phyloP scores from a whole-genome alignment of 2,888 invertebrate species.

The Drosophila robusta region DNA sequence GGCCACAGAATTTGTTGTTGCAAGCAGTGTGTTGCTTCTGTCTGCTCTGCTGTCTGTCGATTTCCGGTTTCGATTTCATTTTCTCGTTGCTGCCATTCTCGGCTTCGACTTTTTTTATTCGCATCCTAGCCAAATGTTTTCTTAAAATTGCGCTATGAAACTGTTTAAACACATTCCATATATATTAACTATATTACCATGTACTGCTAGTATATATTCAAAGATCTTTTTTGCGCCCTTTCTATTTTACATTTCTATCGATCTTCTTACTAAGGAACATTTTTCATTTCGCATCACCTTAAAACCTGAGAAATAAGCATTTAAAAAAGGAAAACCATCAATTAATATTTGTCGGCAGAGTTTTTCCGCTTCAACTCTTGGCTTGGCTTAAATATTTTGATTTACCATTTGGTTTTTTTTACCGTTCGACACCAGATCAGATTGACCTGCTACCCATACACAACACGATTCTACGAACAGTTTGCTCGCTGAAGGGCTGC shows the following conservation, averaged over 20 bases:
- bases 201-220: no score
- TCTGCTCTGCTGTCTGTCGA: conserved; percentile 33
- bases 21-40: conserved; percentile 39
- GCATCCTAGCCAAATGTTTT: conserved; percentile 27
- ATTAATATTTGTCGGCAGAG: no score
- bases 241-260: conserved; percentile 1
- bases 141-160: conserved; percentile 21
- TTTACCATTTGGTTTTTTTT: no score
- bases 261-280: not conserved
- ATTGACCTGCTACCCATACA: no score
- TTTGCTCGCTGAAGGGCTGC: no score
- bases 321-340: no score
- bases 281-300: not conserved
- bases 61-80: conserved; percentile 74
- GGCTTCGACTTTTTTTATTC: conserved; percentile 1
- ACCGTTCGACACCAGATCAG: no score
- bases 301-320: not conserved
- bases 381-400: no score
- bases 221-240: not conserved
- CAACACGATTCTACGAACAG: no score
- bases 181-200: not conserved
- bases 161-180: conserved; percentile 8
- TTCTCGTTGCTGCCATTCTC: conserved; percentile 24
- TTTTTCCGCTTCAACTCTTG: no score
- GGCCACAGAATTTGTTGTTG: conserved; percentile 28